A percentile compares a stretch with the other conserved stretches of the same genome.
phyloP scores from a whole-genome alignment of 2,797 vertebrate species.

The Mormyrops boulengeri region DNA sequence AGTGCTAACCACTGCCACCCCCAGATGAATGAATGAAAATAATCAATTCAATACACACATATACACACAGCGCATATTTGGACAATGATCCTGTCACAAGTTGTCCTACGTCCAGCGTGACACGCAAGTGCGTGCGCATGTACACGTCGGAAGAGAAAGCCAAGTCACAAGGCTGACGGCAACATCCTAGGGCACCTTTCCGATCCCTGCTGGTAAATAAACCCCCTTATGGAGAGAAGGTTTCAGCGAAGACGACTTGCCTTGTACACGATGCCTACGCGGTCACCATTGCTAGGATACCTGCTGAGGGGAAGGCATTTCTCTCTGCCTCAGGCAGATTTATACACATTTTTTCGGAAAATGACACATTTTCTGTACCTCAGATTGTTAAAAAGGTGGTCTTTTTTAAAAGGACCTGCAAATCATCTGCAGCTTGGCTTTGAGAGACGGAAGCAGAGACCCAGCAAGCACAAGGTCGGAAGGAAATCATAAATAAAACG shows the following conservation, averaged over 20 bases:
- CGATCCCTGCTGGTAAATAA: slow-evolving; percentile 15
- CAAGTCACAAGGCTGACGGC: neutral
- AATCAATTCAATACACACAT: neutral
- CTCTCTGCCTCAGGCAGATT: neutral
- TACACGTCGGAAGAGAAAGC: neutral
- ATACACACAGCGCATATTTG: neutral
- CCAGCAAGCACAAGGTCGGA: neutral
- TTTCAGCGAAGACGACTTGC: neutral
- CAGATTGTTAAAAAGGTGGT: neutral
- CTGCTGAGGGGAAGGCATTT: neutral
- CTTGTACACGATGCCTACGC: neutral
- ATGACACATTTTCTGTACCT: neutral
- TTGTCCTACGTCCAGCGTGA: neutral
- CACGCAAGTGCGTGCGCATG: neutral
- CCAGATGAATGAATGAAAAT: neutral
- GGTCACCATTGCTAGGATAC: neutral
- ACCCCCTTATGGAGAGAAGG: neutral
- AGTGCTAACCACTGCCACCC: neutral
- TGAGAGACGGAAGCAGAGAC: neutral
- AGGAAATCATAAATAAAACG: neutral
- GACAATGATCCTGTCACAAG: neutral
- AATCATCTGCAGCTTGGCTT: neutral
- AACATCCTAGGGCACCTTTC: neutral
- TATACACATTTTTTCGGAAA: neutral
- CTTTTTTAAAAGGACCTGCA: neutral